Evolutionary conservation across 2,888 invertebrate species (phyloP).

Genomic region (Saturnia pavonia): DNA sequence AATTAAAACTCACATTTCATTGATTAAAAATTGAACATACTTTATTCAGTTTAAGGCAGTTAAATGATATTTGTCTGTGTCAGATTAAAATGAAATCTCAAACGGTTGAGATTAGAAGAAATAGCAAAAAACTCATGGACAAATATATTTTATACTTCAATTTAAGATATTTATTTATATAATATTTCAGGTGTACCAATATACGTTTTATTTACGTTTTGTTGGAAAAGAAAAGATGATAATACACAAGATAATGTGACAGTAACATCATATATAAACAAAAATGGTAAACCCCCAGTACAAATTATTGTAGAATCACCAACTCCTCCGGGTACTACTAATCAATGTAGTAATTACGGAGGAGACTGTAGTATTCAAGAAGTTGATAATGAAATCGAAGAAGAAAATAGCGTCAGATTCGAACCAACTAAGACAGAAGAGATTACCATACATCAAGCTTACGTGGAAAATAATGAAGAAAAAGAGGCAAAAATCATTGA

Average conservation of each 20-base stretch:
- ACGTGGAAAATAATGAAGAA: constrained; percentile 65
- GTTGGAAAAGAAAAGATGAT: constrained; percentile 48
- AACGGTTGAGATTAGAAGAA: too few relatives aligned
- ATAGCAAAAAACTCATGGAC: too few relatives aligned
- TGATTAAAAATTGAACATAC: too few relatives aligned
- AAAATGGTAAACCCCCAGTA: constrained; percentile 64
- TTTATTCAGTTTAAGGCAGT: too few relatives aligned
- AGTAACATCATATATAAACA: constrained; percentile 39
- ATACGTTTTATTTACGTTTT: constrained; percentile 61
- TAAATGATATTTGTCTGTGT: too few relatives aligned
- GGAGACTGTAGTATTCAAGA: constrained; percentile 37
- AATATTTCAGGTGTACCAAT: constrained; percentile 65
- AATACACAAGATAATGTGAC: constrained; percentile 42
- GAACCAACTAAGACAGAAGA: constrained; percentile 51
- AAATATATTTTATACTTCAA: too few relatives aligned
- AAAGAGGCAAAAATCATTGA: constrained; percentile 77
- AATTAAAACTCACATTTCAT: too few relatives aligned
- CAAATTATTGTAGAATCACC: constrained; percentile 70
- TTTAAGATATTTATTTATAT: constrained; percentile 2
- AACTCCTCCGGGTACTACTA: constrained; percentile 65
- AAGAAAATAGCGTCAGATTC: constrained; percentile 41
- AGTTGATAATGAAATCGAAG: constrained; percentile 39
- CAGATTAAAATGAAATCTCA: too few relatives aligned
- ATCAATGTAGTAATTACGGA: constrained; percentile 47
- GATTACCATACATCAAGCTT: constrained; percentile 55